These are phyloP conservation scores for Coregonus ussuriensis DNA, from an alignment of 2,797 vertebrate species.

Conservation along the genomic window DNA sequence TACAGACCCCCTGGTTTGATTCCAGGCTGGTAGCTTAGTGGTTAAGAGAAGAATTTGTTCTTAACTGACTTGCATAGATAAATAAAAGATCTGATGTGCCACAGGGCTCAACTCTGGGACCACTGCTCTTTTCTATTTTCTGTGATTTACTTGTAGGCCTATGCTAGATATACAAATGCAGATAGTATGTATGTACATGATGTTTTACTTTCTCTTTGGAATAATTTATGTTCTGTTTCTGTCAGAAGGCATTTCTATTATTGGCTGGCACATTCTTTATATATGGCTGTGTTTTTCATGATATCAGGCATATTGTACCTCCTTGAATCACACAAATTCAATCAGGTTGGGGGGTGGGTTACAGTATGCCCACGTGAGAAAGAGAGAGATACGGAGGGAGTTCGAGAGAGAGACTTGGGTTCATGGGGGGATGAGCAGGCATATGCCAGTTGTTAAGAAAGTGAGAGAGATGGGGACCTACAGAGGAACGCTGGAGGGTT, in stretches of 20 bases:
- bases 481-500: constrained; percentile 61
- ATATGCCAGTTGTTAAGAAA: constrained; percentile 73
- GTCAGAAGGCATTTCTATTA: constrained; percentile 66
- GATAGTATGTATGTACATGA: constrained; percentile 25
- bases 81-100: constrained; percentile 29
- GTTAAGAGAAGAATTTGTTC: no score
- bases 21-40: no score
- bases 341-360: constrained; percentile 22
- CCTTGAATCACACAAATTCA: constrained; percentile 54
- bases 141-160: constrained; percentile 54
- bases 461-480: constrained; percentile 67
- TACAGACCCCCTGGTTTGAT: no score
- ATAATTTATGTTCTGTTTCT: constrained; percentile 63
- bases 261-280: constrained; percentile 52
- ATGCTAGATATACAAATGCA: neutral
- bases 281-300: constrained; percentile 59
- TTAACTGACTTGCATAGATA: no score
- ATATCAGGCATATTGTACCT: constrained; percentile 56
- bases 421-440: constrained; percentile 55
- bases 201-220: constrained; percentile 57
- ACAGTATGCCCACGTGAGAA: constrained; percentile 23
- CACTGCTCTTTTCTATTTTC: constrained; percentile 22
- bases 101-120: constrained; percentile 57
- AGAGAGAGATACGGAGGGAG: constrained; percentile 21
- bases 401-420: constrained; percentile 24